Conservation (phyloP, 1,140 invertebrate species). For the Rhopalosiphum maidis region DNA sequence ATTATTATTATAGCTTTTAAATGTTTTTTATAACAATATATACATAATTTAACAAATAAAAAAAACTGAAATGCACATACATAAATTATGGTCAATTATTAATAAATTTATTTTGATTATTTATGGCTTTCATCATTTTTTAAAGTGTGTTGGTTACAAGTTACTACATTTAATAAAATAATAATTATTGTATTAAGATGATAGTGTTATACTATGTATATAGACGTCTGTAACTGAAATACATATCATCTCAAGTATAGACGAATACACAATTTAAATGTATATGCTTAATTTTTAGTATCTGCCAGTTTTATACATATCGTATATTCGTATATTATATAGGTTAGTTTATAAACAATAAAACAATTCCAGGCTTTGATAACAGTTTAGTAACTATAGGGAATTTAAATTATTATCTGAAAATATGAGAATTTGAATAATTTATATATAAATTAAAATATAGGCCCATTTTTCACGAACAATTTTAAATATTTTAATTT, state of each 20-base stretch:
- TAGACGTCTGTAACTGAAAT: background rate
- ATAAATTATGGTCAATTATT: background rate
- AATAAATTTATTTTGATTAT: background rate
- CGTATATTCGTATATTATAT: background rate
- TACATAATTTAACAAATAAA: background rate
- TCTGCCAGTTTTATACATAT: background rate
- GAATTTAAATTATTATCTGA: too few species aligned
- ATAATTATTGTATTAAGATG: background rate
- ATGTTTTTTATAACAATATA: background rate
- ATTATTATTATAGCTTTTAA: background rate
- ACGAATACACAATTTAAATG: background rate
- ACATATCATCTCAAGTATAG: background rate
- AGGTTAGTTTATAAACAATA: background rate
- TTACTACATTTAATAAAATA: background rate
- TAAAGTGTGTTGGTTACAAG: background rate
- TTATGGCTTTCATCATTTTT: background rate
- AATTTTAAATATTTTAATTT: background rate
- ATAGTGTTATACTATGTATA: background rate
- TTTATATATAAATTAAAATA: background rate
- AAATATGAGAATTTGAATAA: background rate
- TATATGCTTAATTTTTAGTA: background rate
- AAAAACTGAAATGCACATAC: background rate
- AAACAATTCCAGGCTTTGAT: background rate
- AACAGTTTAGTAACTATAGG: background rate
- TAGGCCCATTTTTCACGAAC: too few species aligned